A percentile compares a stretch with the other conserved stretches of the same genome.
Conservation (phyloP, 2,113 vertebrate genomes). For the Bubo bubo region DNA sequence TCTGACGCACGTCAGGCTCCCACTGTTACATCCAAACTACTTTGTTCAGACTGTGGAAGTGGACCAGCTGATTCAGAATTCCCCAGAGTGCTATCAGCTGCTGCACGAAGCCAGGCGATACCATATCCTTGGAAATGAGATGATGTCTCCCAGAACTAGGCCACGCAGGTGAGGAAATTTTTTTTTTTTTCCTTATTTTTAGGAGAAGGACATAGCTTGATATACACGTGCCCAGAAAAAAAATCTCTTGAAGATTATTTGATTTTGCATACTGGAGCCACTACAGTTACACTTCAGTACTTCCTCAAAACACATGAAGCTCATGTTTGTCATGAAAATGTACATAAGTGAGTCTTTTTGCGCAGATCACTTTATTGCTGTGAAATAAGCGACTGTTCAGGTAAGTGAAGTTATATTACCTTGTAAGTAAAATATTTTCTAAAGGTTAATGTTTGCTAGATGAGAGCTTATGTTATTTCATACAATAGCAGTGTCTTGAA, state of each 20-base stretch:
- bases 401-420: background rate
- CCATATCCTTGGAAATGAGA: slow-evolving; percentile 97
- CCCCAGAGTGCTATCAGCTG: slow-evolving; percentile 94
- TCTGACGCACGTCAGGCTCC: slow-evolving; percentile 91
- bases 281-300: background rate
- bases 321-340: background rate
- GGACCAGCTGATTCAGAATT: slow-evolving; percentile 93
- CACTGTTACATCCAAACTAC: slow-evolving; percentile 95
- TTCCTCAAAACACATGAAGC: background rate
- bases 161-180: slow-evolving; percentile 87
- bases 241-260: background rate
- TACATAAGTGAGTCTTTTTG: background rate
- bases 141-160: slow-evolving; percentile 97
- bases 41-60: slow-evolving; percentile 98
- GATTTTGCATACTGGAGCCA: background rate
- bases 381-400: background rate
- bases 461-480: background rate
- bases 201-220: background rate
- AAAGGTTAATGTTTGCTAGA: background rate
- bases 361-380: background rate
- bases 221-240: background rate
- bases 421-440: background rate
- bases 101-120: slow-evolving; percentile 95
- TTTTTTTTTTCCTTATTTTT: background rate
- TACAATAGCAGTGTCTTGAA: background rate